Conservation (phyloP, 2,113 vertebrate species). For the Elephas maximus region DNA sequence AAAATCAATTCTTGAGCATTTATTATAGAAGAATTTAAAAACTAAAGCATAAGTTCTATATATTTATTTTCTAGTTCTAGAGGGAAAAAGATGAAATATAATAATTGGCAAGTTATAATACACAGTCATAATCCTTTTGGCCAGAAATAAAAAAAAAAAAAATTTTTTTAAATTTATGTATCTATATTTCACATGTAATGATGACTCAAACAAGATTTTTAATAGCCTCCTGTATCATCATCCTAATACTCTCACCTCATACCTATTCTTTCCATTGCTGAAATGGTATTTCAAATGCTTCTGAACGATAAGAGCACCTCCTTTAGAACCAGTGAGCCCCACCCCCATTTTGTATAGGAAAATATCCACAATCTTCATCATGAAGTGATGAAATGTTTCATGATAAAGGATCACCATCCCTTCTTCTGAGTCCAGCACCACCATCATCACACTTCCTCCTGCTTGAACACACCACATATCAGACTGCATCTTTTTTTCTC, state of each 20-base stretch:
- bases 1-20: neutral
- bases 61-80: neutral
- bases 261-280: neutral
- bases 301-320: too few species aligned
- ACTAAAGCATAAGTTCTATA: neutral
- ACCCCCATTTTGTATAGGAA: neutral
- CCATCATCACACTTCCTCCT: neutral
- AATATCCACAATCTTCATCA: neutral
- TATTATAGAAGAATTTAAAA: neutral
- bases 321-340: too few species aligned
- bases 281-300: neutral
- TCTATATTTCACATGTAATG: neutral
- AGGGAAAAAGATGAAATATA: neutral
- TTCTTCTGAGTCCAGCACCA: neutral
- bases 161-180: too few species aligned
- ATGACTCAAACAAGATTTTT: neutral
- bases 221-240: neutral
- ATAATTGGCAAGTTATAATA: rapidly evolving
- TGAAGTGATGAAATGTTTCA: neutral
- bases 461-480: too few species aligned
- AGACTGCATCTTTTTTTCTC: neutral
- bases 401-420: rapidly evolving
- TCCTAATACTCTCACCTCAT: neutral
- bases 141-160: neutral
- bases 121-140: neutral